Base-by-base conservation (phyloP, 2,797 vertebrate genomes). In the Microchirus variegatus region DNA sequence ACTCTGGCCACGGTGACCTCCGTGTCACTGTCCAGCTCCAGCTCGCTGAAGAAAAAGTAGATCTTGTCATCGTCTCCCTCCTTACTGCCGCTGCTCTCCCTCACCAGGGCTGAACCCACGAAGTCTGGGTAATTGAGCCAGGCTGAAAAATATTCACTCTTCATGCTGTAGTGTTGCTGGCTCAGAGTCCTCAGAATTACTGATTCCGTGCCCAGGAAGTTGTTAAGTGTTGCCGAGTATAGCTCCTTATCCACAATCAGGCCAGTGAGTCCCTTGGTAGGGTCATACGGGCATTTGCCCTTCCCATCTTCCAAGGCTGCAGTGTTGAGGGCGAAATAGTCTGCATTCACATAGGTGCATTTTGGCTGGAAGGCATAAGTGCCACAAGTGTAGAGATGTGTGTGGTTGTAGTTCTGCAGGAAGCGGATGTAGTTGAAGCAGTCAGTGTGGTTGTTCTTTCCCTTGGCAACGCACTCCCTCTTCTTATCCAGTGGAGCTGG, bases 121-220 rank as follows among this genome's bases (percentile, higher is more conserved):
- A 99, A 98, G 82, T 97, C 95, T 1, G 97, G 96, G 71, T 98
- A 96, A 0, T 98, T 96, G 18, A 99, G 95, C 97, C 97, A 99
- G 9, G 94, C 92, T 9, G 93, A 94, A 63, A 98, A 90, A 72
- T 96, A 95, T 70, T 99, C 97, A 0, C 95, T 98, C 90, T 98
- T 98, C 94, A 98, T 95, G 78, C 94, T 87, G 73, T 95, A 95
- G 83, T 95, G 96, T 9, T 94, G 95, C 0, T 89, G 92, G 26
- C 96, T 96, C 83, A 98, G 90, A 89, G 96, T 98, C 43, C 97
- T 94, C 77, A 97, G 89, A 77, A 99, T 98, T 52, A 99, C 93
- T 0, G 97, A 95, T 82, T 99, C 97, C 0, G 96, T 98, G 71
- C 96, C 97, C 93, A 98, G 89, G 83, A 99, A 99, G 85, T 97